phyloP scores from a whole-genome alignment of 2,113 vertebrate genomes.

The Sorex fumeus region DNA sequence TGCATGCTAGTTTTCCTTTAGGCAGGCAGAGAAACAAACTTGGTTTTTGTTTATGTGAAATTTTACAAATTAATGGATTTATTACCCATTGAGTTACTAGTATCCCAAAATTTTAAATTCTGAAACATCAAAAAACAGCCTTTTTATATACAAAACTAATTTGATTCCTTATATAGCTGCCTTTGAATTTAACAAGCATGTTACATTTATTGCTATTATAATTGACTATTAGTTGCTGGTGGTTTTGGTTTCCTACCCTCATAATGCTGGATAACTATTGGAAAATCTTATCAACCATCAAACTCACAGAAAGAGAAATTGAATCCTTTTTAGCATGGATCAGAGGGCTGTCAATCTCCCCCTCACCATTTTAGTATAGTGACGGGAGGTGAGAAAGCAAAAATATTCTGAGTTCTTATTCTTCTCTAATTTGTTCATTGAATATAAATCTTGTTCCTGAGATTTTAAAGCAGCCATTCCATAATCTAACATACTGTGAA shows the following conservation, averaged over 20 bases:
- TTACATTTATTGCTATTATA: not conserved
- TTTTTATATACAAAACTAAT: not conserved
- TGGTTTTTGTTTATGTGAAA: slow-evolving; percentile 46
- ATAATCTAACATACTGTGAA: not conserved
- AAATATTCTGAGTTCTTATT: not conserved
- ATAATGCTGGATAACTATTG: not conserved
- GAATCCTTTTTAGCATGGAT: not conserved
- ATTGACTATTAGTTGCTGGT: not conserved
- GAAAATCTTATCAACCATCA: slow-evolving; percentile 1
- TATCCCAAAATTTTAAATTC: slow-evolving; percentile 28
- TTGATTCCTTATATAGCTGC: not conserved
- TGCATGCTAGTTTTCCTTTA: slow-evolving; percentile 44
- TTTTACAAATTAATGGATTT: slow-evolving; percentile 35
- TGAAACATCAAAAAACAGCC: not conserved
- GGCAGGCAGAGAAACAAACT: slow-evolving; percentile 29
- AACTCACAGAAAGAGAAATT: not conserved
- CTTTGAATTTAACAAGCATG: not conserved
- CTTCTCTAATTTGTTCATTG: not conserved
- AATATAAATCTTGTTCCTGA: not conserved
- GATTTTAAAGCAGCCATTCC: not conserved
- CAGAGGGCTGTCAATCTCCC: not conserved
- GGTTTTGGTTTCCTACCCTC: not conserved
- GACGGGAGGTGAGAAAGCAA: not conserved
- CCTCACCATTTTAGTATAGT: not conserved
- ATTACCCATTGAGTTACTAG: not conserved